Conservation (phyloP, 1,140 invertebrate species). For the Apis laboriosa region DNA sequence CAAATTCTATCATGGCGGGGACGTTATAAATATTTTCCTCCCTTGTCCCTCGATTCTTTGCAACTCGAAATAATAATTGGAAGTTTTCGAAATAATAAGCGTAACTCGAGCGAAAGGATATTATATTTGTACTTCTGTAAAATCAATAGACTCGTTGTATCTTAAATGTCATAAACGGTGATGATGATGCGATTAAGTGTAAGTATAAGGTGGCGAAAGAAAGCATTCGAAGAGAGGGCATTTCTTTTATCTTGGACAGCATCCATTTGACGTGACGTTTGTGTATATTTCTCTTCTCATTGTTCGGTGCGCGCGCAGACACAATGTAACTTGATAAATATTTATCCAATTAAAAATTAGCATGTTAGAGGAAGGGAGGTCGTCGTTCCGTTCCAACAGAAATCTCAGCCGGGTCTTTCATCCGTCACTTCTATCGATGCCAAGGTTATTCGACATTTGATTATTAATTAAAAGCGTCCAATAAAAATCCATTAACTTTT, state of each 20-base stretch:
- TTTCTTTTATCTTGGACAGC: background rate
- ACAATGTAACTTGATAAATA: constrained; percentile 12
- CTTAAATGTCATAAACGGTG: background rate
- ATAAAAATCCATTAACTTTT: background rate
- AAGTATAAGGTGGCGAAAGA: background rate
- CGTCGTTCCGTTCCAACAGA: background rate
- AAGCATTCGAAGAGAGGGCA: background rate
- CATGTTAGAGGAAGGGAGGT: background rate
- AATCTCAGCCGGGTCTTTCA: no score
- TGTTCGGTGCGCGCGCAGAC: constrained; percentile 34
- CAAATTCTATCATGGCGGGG: background rate
- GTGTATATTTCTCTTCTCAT: background rate
- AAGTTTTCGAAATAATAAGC: no score
- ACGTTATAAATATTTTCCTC: no score
- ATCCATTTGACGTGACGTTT: background rate
- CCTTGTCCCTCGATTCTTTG: no score
- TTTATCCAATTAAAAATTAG: constrained; percentile 9
- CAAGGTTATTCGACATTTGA: background rate
- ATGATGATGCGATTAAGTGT: no score
- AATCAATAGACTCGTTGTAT: background rate
- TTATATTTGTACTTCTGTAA: background rate
- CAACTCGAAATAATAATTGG: no score
- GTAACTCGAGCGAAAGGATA: no score
- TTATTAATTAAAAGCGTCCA: background rate
- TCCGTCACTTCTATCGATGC: background rate